Evolutionary conservation across 2,797 vertebrate species (phyloP).

Genomic region (Sebastiscus tertius): DNA sequence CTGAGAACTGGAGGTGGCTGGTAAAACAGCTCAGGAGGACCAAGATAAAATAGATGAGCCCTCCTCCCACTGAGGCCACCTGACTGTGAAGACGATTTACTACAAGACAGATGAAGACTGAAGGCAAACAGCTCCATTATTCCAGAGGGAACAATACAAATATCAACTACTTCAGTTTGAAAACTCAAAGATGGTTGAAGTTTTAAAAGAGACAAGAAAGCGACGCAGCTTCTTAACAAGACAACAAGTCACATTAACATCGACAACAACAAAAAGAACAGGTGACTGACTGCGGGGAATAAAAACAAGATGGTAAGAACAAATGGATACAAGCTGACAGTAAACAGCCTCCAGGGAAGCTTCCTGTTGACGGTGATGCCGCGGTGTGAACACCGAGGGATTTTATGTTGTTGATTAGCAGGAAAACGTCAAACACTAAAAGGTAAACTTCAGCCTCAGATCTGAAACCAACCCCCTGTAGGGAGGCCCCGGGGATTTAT

Average conservation of each 20-base stretch:
- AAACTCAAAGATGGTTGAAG: neutral
- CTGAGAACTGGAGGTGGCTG: slow-evolving; percentile 9
- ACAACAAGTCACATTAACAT: slow-evolving; percentile 8
- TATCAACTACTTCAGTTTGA: neutral
- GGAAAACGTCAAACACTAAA: neutral
- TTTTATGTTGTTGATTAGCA: neutral
- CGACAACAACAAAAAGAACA: neutral
- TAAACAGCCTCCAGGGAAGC: slow-evolving; percentile 24
- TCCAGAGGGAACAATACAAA: neutral
- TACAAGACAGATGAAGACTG: neutral
- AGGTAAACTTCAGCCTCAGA: neutral
- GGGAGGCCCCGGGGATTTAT: neutral
- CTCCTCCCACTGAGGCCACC: neutral
- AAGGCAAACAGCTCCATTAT: neutral
- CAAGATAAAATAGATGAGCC: slow-evolving; percentile 2
- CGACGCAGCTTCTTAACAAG: neutral
- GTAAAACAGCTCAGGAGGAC: slow-evolving; percentile 12
- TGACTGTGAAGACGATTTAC: slow-evolving; percentile 1
- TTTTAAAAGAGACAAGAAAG: neutral
- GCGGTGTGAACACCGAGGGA: neutral
- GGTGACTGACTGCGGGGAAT: neutral
- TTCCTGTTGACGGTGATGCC: neutral
- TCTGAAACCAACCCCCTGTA: neutral
- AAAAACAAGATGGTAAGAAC: neutral
- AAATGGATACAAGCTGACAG: slow-evolving; percentile 14